Base-by-base conservation (phyloP, 2,797 vertebrate genomes). In the Microhierax caerulescens region DNA sequence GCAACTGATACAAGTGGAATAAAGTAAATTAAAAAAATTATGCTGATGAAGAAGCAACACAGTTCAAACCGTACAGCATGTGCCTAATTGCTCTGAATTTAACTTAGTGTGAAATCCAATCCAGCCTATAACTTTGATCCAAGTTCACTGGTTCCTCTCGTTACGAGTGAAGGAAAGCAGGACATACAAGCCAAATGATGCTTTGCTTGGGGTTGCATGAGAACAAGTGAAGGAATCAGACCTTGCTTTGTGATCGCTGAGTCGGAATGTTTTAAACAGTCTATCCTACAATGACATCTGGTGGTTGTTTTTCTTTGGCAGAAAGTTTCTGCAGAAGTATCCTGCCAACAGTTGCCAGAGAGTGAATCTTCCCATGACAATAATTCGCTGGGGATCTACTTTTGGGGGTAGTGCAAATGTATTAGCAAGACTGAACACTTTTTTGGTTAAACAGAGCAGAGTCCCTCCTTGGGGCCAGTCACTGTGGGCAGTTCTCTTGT, bases 261-360 rank as follows among this genome's bases (percentile, higher is more conserved):
- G 39, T 2, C 56, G 30, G 4, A 17, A 10, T 53, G 34, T 83
- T 77, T 53, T 9, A 41, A 76, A 92, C 39, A 70, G 36, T 90
- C 94, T 97, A 74, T 93, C 95, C 95, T 95, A 15, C 67, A 94
- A 73, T 95, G 97, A 97, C 97, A 97, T 94, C 97, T 97, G 93
- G 59, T 97, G 97, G 97, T 53, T 81, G 85, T 34, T 93, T 92
- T 67, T n/a, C 28, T 63, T 23, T 30, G 43, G 57, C 56, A 41
- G 13, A 16, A 27, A 5, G 37, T 10, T 64, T 74, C 60, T 72
- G 57, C 74, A 83, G 63, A 32, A 22, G 2, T 37, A 25, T 53
- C 51, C 56, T 63, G 32, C 27, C 50, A 63, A 53, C 69, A 59
- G 34, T 2, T 64, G 50, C 41, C 8, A 0, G 1, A 15, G 24